Evolutionary conservation across 2,797 vertebrate species (phyloP), one percentile per base, ranked within the genome.

Genomic region (Poeciliopsis presidionis): DNA sequence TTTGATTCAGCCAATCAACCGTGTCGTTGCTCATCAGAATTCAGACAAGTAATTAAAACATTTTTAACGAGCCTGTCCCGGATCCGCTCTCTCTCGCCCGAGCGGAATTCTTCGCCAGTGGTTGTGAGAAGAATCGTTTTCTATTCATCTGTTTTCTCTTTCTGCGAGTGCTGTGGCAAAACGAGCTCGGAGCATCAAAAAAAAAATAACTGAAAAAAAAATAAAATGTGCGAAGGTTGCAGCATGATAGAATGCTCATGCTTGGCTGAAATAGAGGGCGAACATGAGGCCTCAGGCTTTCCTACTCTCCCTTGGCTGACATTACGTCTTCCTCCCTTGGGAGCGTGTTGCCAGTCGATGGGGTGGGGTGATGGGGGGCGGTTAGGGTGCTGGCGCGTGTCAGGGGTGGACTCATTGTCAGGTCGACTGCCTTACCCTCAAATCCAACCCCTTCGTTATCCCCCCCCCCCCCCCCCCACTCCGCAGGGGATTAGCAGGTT

Each of bases 401-500:
- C 92, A 87, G 81, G 80, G 84, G 79, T 82, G 84, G 81, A 77
- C 84, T 92, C 84, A 90, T 94, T 92, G 90, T 93, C 72, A 41
- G 82, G 84, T 84, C 63, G 33, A 74, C 90, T 71, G 81, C 82
- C 81, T 86, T 90, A 82, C 80, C 88, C 86, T 83, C 14, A 80
- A 78, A 89, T 84, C 82, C 80, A 69, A 36, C 73, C 73, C 71
- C 46, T 53, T 36, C 51, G 69, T 59, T 74, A 51, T 69, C 77
- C 47, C 77, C 30, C n/a, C n/a, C n/a, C n/a, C 30, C 30, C 30
- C 30, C 30, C 30, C 30, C 41, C 20, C 47, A 51, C 80, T 86
- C 91, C 89, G 77, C 83, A 46, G 88, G 94, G 94, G 93, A 95
- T 95, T 95, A 95, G 94, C 95, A 95, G 93, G 94, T 96, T 95